These are phyloP conservation scores for Sthenelais limicola DNA, from an alignment of 2,888 invertebrate species.

Conservation along the genomic window DNA sequence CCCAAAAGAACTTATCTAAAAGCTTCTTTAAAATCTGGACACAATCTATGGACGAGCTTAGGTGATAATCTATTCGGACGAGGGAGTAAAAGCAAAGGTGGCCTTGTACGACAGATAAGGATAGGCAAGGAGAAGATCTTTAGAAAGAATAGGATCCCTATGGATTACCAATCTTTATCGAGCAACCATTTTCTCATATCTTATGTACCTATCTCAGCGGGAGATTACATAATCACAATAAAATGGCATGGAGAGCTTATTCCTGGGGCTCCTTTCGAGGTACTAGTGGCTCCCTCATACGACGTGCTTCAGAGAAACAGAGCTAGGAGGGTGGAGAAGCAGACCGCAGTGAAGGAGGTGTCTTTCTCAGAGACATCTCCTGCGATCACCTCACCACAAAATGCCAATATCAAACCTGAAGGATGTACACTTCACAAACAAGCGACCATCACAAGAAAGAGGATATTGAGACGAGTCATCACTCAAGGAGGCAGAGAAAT, in stretches of 20 bases:
- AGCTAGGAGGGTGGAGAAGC: neutral
- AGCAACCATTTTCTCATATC: conserved; percentile 62
- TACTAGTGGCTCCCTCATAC: conserved; percentile 53
- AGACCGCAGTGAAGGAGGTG: conserved; percentile 15
- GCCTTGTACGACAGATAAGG: neutral
- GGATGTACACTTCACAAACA: conserved; percentile 47
- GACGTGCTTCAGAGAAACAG: conserved; percentile 37
- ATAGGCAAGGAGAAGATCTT: neutral
- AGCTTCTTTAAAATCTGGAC: too few species aligned
- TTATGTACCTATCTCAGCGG: conserved; percentile 61
- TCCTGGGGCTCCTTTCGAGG: conserved; percentile 62
- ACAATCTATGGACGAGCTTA: too few species aligned
- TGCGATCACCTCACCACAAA: too few species aligned
- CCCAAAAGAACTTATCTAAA: too few species aligned
- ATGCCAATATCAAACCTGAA: too few species aligned
- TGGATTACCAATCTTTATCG: conserved; percentile 61
- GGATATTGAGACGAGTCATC: conserved; percentile 61
- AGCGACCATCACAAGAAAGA: conserved; percentile 59
- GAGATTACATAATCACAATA: conserved; percentile 59
- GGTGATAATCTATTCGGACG: conserved; percentile 2
- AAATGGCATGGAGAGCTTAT: conserved; percentile 60
- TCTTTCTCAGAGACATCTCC: too few species aligned
- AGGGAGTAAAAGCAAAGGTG: neutral
- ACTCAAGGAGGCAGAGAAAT: conserved; percentile 62
- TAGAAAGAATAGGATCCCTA: conserved; percentile 51